phyloP scores from a whole-genome alignment of 2,797 vertebrate genomes.

The Merluccius polli region DNA sequence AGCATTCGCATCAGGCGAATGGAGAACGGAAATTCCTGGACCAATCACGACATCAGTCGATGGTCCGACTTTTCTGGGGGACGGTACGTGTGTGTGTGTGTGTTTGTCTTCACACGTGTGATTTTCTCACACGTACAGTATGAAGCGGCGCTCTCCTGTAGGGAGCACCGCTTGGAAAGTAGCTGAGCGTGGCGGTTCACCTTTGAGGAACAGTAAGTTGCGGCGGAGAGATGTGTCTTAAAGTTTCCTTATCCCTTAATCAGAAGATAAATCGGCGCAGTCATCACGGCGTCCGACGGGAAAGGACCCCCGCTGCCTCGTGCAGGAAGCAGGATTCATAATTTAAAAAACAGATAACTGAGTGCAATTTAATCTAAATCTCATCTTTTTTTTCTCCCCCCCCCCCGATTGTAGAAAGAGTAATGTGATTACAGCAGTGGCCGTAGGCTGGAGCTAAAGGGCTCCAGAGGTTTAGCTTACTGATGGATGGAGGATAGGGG shows the following conservation, averaged over 20 bases:
- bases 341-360: not conserved
- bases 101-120: too few species aligned
- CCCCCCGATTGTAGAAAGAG: not conserved
- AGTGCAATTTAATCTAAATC: not conserved
- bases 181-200: not conserved
- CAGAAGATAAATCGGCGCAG: conserved; percentile 44
- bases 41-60: too few species aligned
- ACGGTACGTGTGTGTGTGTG: too few species aligned
- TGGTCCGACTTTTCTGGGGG: too few species aligned
- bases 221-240: conserved; percentile 19
- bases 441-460: not conserved
- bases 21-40: too few species aligned
- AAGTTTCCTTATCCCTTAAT: conserved; percentile 57
- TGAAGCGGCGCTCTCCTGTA: too few species aligned
- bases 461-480: not conserved
- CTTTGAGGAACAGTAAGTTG: conserved; percentile 50
- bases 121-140: too few species aligned
- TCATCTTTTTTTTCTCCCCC: not conserved
- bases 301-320: conserved; percentile 28
- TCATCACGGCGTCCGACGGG: conserved; percentile 39
- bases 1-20: too few species aligned
- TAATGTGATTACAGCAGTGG: not conserved
- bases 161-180: too few species aligned
- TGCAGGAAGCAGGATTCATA: not conserved
- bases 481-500: not conserved